Percentiles rank a stretch among this genome's conserved stretches.
Conservation (phyloP, 2,113 vertebrate genomes). For the Orthochromis malagaraziensis region DNA sequence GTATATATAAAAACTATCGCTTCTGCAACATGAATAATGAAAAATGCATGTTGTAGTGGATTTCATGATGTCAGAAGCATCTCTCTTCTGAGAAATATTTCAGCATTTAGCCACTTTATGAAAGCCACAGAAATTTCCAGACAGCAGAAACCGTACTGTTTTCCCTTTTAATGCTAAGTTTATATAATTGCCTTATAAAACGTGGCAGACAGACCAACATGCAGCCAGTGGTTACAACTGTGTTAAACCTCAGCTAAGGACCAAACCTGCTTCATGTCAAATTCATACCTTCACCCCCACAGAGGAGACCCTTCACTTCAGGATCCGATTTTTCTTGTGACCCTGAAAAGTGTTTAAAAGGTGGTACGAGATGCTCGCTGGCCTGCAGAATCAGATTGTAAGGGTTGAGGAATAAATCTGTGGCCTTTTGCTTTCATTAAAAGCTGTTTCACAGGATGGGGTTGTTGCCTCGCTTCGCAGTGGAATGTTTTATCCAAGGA, state of each 20-base stretch:
- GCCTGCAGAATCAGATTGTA: not conserved
- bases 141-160: not conserved
- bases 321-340: slow-evolving; percentile 7
- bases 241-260: not conserved
- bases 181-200: slow-evolving; percentile 53
- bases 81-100: not conserved
- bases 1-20: not conserved
- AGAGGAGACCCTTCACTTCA: not conserved
- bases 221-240: slow-evolving; percentile 18
- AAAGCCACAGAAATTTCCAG: slow-evolving; percentile 15
- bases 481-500: not conserved
- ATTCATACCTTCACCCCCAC: not conserved
- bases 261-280: slow-evolving; percentile 20
- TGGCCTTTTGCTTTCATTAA: not conserved
- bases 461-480: not conserved
- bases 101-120: not conserved
- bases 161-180: slow-evolving; percentile 31
- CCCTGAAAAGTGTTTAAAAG: not conserved
- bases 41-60: not conserved
- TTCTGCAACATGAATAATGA: not conserved
- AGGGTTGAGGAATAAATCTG: not conserved
- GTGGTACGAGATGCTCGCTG: not conserved
- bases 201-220: slow-evolving; percentile 6
- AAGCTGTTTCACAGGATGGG: not conserved
- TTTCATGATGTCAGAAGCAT: not conserved